phyloP scores from a whole-genome alignment of 2,113 vertebrate genomes.

The Dipodomys stephensi region DNA sequence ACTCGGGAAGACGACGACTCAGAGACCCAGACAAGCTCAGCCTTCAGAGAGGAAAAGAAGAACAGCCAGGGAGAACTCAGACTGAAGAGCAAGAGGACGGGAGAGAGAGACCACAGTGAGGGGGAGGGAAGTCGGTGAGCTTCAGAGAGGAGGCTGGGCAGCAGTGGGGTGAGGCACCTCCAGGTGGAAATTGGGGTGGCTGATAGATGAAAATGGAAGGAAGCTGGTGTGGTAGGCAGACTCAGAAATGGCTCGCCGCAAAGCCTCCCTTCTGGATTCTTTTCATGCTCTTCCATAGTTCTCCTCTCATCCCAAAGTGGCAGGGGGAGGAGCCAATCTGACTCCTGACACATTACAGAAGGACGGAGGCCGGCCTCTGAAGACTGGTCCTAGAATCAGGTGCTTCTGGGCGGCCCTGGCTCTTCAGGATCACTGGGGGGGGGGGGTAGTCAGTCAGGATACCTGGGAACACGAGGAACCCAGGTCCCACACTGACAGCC shows the following conservation, averaged over 20 bases:
- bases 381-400: not conserved
- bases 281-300: too few species aligned
- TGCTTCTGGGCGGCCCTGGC: fast-evolving
- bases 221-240: not conserved
- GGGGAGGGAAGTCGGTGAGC: not conserved
- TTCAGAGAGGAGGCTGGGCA: not conserved
- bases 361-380: not conserved
- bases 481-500: not conserved
- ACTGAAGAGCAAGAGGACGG: not conserved
- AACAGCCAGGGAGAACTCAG: not conserved
- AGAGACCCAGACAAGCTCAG: not conserved
- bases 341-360: not conserved
- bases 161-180: not conserved
- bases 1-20: conserved; percentile 36
- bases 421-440: not conserved
- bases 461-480: fast-evolving
- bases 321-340: not conserved
- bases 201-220: not conserved
- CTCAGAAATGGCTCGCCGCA: not conserved
- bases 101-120: not conserved
- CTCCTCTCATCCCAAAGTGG: not conserved
- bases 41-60: not conserved
- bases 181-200: not conserved
- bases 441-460: not conserved
- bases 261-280: not conserved